Base-by-base conservation (phyloP, 2,797 vertebrate species). In the Melanotaenia parkinsoni region DNA sequence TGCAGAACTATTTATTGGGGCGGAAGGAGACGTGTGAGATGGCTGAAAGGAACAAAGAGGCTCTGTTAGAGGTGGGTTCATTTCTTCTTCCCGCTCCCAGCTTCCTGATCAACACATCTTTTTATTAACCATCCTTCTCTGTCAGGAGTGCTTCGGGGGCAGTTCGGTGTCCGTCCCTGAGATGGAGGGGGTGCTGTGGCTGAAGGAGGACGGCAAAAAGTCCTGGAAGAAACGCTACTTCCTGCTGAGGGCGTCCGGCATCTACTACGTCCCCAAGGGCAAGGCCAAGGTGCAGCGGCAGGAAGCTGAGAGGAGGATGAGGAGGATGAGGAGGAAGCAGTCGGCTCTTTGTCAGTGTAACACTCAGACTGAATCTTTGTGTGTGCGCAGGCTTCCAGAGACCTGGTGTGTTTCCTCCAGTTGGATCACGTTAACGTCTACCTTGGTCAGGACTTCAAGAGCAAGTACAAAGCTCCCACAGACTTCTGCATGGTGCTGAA, bases 161-260 rank as follows among this genome's bases (percentile, higher is more conserved):
- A 97, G 95, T 86, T 96, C 97, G 2, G 96, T 99, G 75, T 98
- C 97, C 0, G 97, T 99, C 33, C 98, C 98, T 40, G 98, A 99
- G 94, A 98, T 99, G 88, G 98, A 99, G 85, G 98, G 98, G 50
- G 94, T 98, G 33, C 81, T 99, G 77, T 99, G 97, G 97, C 93
- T 99, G 71, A 99, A 99, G 81, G 98, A 99, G 62, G 98, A 99
- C 40, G 98, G 98, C 58, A 99, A 98, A 84, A 99, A 99, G 89
- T 99, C 97, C 1, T 99, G 98, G 98, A 99, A 99, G 91, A 99
- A 99, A 74, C 96, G 98, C 60, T 99, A 99, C 85, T 99, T 99
- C 88, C 95, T 99, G 62, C 94, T 99, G 65, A 88, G 98, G 75
- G 98, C 98, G 20, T 99, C 98, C 59, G 98, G 98, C 51, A 96